Conservation (phyloP, 2,797 vertebrate species). For the Acridotheres tristis region DNA sequence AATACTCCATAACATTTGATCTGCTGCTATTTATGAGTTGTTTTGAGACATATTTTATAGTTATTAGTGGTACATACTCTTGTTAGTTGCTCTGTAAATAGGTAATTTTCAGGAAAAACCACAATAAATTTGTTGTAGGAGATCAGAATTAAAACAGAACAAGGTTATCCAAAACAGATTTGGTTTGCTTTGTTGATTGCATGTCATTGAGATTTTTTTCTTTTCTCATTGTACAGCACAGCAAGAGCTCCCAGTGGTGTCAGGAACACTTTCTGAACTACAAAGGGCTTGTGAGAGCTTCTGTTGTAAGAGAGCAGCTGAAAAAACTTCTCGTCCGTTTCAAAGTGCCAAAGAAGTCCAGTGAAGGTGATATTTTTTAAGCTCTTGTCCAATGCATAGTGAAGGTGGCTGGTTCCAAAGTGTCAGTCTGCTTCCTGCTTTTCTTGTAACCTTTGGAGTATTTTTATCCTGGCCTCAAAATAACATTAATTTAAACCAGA, state of each 20-base stretch:
- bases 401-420: background rate
- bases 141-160: background rate
- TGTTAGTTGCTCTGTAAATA: background rate
- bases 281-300: conserved; percentile 91
- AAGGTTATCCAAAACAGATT: background rate
- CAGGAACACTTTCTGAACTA: conserved; percentile 98
- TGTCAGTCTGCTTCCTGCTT: background rate
- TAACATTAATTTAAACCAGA: background rate
- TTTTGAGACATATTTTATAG: background rate
- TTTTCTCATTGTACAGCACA: conserved; percentile 81
- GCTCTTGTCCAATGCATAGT: background rate
- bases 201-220: background rate
- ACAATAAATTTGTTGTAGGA: background rate
- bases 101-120: background rate
- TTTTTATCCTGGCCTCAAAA: background rate
- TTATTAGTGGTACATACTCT: background rate
- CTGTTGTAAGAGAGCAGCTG: conserved; percentile 93
- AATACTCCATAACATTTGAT: background rate
- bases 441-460: background rate
- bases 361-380: conserved; percentile 84
- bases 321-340: conserved; percentile 96
- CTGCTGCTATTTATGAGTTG: background rate
- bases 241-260: conserved; percentile 97
- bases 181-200: background rate
- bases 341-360: conserved; percentile 93